Evolutionary conservation across 2,113 vertebrate genomes (phyloP).

Genomic region (Engraulis encrasicolus): DNA sequence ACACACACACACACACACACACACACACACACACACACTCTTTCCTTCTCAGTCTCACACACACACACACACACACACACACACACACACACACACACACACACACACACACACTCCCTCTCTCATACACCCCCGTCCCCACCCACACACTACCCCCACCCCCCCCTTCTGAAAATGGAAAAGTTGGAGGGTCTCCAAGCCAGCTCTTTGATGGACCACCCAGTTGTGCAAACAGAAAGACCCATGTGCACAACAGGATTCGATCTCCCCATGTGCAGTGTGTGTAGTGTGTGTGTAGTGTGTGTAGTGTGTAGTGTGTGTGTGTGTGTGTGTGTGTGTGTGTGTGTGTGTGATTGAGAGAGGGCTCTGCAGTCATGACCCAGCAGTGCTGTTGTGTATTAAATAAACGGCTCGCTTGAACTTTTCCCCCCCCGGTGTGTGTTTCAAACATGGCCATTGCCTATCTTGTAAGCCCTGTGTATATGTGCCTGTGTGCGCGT

Average conservation of each 20-base stretch:
- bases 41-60: background rate
- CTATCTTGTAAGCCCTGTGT: no score
- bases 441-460: no score
- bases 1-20: constrained; percentile 41
- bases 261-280: no score
- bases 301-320: constrained; percentile 5
- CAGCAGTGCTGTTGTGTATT: constrained; percentile 22
- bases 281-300: background rate
- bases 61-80: background rate
- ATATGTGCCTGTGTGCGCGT: no score
- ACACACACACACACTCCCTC: constrained; percentile 50
- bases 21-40: constrained; percentile 49
- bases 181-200: constrained; percentile 58
- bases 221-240: constrained; percentile 73
- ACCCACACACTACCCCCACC: constrained; percentile 42
- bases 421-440: constrained; percentile 49
- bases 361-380: constrained; percentile 62
- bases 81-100: no score
- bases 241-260: constrained; percentile 75
- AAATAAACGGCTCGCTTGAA: constrained; percentile 32
- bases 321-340: background rate
- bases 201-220: constrained; percentile 76
- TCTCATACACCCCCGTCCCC: no score
- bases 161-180: constrained; percentile 59
- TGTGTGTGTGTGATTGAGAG: constrained; percentile 50